These are phyloP conservation scores for Macropodus opercularis DNA, from an alignment of 2,797 vertebrate species.

Conservation along the genomic window DNA sequence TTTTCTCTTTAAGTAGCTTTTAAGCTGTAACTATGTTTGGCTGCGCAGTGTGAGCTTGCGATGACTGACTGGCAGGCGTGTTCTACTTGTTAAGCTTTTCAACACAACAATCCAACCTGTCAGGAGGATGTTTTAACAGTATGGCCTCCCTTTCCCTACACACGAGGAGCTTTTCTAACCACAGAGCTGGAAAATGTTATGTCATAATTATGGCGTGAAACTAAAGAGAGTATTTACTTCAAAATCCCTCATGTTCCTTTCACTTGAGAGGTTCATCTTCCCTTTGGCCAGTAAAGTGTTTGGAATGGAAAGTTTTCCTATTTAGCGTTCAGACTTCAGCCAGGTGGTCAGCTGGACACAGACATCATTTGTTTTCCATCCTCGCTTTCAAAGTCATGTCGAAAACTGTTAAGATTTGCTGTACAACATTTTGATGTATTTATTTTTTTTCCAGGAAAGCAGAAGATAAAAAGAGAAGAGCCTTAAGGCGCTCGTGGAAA, in stretches of 20 bases:
- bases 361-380: slow-evolving; percentile 9
- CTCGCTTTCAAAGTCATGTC: slow-evolving; percentile 1
- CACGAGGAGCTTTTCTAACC: background rate
- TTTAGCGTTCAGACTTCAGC: background rate
- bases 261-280: background rate
- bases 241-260: background rate
- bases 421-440: slow-evolving; percentile 9
- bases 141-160: background rate
- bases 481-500: slow-evolving; percentile 9
- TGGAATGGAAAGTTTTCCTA: background rate
- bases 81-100: background rate
- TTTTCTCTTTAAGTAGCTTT: background rate
- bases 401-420: background rate
- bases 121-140: background rate
- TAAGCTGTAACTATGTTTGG: background rate
- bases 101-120: background rate
- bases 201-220: background rate
- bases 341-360: background rate
- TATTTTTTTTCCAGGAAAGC: slow-evolving; percentile 13
- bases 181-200: background rate
- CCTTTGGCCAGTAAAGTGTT: background rate
- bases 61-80: background rate
- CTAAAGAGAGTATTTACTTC: background rate
- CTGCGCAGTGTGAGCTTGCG: background rate
- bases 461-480: slow-evolving; percentile 17